phyloP scores from a whole-genome alignment of 2,888 invertebrate species.

The Caenorhabditis doughertyi region DNA sequence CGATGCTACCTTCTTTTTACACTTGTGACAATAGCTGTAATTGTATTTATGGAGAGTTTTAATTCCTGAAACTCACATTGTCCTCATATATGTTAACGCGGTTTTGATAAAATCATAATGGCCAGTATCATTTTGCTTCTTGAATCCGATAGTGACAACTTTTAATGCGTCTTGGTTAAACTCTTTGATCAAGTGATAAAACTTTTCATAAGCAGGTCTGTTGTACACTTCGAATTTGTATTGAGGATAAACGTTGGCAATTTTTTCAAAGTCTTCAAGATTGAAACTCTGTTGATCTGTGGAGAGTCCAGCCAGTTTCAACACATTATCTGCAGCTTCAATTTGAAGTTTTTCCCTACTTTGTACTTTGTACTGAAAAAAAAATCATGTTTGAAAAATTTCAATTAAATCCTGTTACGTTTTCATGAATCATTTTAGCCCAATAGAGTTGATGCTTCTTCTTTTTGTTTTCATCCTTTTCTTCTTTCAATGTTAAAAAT shows the following conservation, averaged over 20 bases:
- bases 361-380: too few relatives aligned
- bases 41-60: background rate
- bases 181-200: slow-evolving; percentile 4
- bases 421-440: too few relatives aligned
- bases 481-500: background rate
- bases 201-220: background rate
- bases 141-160: background rate
- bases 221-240: slow-evolving; percentile 7
- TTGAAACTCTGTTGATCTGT: background rate
- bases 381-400: background rate
- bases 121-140: background rate
- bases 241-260: background rate
- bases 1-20: slow-evolving; percentile 1
- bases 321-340: background rate
- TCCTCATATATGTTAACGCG: background rate
- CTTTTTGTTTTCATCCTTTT: background rate
- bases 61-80: slow-evolving; percentile 2
- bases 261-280: background rate
- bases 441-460: too few relatives aligned
- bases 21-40: slow-evolving; percentile 1
- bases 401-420: background rate
- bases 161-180: background rate
- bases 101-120: slow-evolving; percentile 11
- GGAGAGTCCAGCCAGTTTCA: background rate
- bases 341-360: background rate